Base-by-base conservation (phyloP, 92 coral and sea anemone species). In the Hydrozoanthus gracilis region DNA sequence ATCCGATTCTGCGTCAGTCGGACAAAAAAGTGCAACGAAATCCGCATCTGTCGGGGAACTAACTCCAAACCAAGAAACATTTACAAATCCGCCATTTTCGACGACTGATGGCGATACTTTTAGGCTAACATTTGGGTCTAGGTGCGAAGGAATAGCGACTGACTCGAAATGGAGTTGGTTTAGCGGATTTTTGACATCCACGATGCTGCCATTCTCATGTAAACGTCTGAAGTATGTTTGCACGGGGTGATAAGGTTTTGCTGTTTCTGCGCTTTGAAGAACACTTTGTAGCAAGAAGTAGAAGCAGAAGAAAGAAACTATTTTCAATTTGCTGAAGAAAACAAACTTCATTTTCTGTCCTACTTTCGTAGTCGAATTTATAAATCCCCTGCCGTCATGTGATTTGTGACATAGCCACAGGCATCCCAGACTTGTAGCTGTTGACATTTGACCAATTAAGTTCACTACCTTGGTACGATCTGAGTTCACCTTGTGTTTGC, bases 21-120 rank as follows among this genome's bases (percentile, higher is more conserved):
- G 99, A 66, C 99, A 96, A 66, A 93, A 95, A 18, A 96, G 78
- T 14, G 94, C 92, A 49, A 96, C 84, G n/a, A 95, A 78, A 83
- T 95, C 99, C 7, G 61, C 76, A 20, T 71, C 65, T 52, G 78
- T 85, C 15, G 96, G 86, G 39, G 79, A 78, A 8, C 70, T 70
- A 13, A 93, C 84, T 12, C 95, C 95, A 5, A 85, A 76, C 99
- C 98, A 96, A 12, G 88, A 56, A 8, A 96, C 98, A 6, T 77
- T 94, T 16, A 96, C 94, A 75, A 56, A 51, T 49, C 83, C 94
- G 17, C 95, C 96, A 80, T 95, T 92, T 8, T 77, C 90, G 3
- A 95, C 86, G n/a, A 90, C 13, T 3, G 85, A 87, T n/a, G 96
- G 96, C 15, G 71, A 46, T 44, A 90, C 89, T 67, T 79, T 84